phyloP scores from a whole-genome alignment of 2,113 vertebrate genomes.

The Sitta europaea region DNA sequence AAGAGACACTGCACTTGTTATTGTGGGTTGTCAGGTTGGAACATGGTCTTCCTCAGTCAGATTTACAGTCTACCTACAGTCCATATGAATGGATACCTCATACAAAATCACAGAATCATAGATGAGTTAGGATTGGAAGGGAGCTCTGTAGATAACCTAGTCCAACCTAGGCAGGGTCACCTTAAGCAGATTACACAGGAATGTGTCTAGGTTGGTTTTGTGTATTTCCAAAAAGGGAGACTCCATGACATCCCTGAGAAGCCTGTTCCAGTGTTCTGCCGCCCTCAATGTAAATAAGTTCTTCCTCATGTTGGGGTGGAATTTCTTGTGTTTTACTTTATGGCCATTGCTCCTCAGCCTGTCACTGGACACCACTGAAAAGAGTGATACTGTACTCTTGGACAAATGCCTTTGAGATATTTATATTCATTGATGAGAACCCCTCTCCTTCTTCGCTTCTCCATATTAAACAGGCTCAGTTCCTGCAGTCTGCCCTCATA shows the following conservation, averaged over 20 bases:
- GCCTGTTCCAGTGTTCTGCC: background rate
- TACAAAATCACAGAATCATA: background rate
- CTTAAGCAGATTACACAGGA: background rate
- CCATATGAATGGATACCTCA: background rate
- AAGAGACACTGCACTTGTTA: background rate
- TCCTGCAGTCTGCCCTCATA: background rate
- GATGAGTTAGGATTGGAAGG: background rate
- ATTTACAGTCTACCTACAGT: background rate
- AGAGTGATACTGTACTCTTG: background rate
- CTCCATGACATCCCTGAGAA: background rate
- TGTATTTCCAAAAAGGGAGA: background rate
- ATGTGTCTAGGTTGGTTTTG: background rate
- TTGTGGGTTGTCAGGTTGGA: background rate
- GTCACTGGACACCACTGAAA: background rate
- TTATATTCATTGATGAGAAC: background rate
- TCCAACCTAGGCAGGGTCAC: background rate
- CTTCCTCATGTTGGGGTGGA: background rate
- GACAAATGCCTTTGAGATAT: background rate
- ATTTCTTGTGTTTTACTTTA: background rate
- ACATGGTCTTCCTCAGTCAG: background rate
- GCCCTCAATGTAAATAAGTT: background rate
- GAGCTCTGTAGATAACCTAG: background rate
- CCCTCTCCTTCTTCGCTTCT: background rate
- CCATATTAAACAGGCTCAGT: background rate
- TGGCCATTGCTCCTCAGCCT: background rate